Evolutionary conservation across 2,113 vertebrate species (phyloP), one percentile per base, ranked within the genome.

Genomic region (Callithrix jacchus): DNA sequence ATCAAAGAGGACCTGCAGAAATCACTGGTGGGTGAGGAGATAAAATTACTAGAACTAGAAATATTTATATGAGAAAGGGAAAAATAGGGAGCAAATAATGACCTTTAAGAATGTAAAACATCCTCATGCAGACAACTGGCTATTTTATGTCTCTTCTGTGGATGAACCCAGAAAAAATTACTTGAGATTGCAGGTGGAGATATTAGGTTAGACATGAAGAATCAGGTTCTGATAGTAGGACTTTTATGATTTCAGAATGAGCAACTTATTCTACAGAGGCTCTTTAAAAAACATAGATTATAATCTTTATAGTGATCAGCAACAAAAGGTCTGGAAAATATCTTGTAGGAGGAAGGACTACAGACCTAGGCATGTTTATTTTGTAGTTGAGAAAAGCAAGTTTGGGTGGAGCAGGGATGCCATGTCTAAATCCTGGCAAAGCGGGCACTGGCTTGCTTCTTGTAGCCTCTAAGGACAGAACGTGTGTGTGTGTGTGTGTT

Each of bases 101-200:
- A 84, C 35, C 20, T 89, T 89, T 91, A 97, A 90, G 70, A 93
- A 96, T 68, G 45, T 86, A 86, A 95, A 95, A 47, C 94, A 68
- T 77, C 81, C 56, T 96, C 27, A 18, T 27, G 23, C 18, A 79
- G 82, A 91, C 79, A 89, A 68, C 76, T 93, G 81, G 32, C 76
- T 96, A 52, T 14, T 71, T 97, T 91, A 77, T 85, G 37, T 91
- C 25, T 85, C 54, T 49, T 96, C 77, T 93, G 92, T 91, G 58
- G 71, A 32, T 0, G 49, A 58, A 70, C 30, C 52, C 79, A n/a
- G 66, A 47, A 47, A 88, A 93, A 87, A 90, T 54, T 76, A 56
- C n/a, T 90, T 95, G 87, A 77, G 84, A 52, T 71, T 87, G 0
- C 10, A 71, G 82, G 80, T 87, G 66, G 49, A 80, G 74, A 89